Percentiles rank a stretch among this genome's conserved stretches.
Conservation (phyloP, 2,113 vertebrate species). For the Apus apus region DNA sequence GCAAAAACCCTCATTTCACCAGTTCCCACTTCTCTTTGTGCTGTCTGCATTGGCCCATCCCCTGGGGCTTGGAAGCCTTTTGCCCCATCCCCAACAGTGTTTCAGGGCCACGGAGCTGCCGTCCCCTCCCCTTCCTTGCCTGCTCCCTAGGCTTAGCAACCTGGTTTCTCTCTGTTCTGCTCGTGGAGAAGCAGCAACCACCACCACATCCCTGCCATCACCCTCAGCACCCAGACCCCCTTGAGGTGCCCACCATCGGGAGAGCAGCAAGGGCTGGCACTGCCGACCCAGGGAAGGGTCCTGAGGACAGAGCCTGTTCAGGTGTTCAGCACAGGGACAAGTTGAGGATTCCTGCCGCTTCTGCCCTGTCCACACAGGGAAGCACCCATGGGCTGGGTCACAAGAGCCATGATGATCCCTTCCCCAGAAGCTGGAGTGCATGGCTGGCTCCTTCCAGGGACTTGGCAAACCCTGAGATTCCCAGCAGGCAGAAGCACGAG, state of each 20-base stretch:
- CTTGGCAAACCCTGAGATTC: too few species aligned
- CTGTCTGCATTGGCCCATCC: not conserved
- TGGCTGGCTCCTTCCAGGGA: too few species aligned
- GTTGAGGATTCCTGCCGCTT: too few species aligned
- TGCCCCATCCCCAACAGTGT: not conserved
- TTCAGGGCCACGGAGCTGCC: accelerated
- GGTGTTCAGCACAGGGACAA: too few species aligned
- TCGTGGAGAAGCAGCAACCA: not conserved
- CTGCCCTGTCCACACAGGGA: too few species aligned
- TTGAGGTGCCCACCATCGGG: not conserved
- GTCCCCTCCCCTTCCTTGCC: not conserved
- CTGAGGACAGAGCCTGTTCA: too few species aligned
- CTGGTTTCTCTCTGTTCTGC: not conserved
- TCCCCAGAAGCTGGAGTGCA: too few species aligned
- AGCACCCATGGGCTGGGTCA: too few species aligned
- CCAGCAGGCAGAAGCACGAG: not conserved
- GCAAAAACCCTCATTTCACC: not conserved
- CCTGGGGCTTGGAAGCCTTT: not conserved
- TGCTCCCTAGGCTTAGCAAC: not conserved
- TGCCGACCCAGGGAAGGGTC: too few species aligned
- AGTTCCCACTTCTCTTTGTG: not conserved
- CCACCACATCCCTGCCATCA: not conserved
- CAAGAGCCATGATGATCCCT: too few species aligned
- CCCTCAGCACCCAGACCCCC: not conserved
- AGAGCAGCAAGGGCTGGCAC: too few species aligned